These are phyloP conservation scores for Sander vitreus DNA, from an alignment of 2,113 vertebrate species.

Conservation along the genomic window DNA sequence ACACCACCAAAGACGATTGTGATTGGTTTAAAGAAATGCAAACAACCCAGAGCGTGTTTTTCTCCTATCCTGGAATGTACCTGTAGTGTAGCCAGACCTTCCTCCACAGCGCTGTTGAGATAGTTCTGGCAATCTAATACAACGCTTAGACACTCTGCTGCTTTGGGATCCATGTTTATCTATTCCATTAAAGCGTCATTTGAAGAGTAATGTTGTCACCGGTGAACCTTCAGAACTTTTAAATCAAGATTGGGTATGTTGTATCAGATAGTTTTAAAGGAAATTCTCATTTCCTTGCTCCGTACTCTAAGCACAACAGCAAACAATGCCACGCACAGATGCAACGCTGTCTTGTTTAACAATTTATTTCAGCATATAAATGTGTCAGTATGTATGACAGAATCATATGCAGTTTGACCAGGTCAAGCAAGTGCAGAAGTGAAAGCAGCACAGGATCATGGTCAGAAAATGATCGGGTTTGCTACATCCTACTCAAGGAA, in stretches of 20 bases:
- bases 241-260: not conserved
- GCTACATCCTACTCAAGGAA: not conserved
- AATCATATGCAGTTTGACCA: constrained; percentile 8
- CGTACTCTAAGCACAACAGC: not conserved
- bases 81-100: too few relatives aligned
- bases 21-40: too few relatives aligned
- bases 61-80: too few relatives aligned
- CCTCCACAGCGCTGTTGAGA: too few relatives aligned
- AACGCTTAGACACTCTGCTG: not conserved
- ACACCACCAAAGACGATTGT: too few relatives aligned
- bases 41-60: too few relatives aligned
- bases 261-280: not conserved
- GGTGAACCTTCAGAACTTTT: constrained; percentile 10
- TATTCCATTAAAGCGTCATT: not conserved
- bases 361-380: constrained; percentile 65
- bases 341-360: not conserved
- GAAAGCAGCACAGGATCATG: constrained; percentile 34
- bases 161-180: not conserved
- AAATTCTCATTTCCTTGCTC: not conserved
- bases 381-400: constrained; percentile 6
- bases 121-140: too few relatives aligned
- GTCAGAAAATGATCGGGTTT: constrained; percentile 1
- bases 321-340: constrained; percentile 9
- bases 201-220: not conserved
- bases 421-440: constrained; percentile 22